Base-by-base conservation (phyloP, 2,888 invertebrate species). In the Poecilobothrus nobilitatus region DNA sequence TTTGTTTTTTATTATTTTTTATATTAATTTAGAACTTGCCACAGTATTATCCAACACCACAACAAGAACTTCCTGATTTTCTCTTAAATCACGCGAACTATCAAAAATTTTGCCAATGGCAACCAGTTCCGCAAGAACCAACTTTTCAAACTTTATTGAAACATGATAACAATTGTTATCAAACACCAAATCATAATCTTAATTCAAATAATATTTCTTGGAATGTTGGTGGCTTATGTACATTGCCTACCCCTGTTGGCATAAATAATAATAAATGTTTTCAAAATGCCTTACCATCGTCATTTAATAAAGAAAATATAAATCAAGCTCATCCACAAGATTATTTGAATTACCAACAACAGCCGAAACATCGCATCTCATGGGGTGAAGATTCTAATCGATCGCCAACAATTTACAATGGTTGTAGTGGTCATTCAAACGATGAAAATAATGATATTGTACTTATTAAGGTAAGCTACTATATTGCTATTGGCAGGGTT, bases 391-490 rank as follows among this genome's bases (percentile, higher is more conserved):
- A 81, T 74, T 78, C 81, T 7, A 79, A 79, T 53, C 15, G 65
- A 65, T 20, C 7, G 18, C 68, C 68, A 64, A 66, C 64, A 33
- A 62, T 68, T 15, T 66, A 62, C 67, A 66, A 63, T 53, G 66
- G 69, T 12, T 61, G 22, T 63, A 66, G 33, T 67, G 63, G 61
- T 68, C 44, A 71, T 63, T 68, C 66, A 70, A 81, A 79, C 76
- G 79, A 81, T 70, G 81, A 80, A 74, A 80, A 78, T 72, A 81
- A 82, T 75, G 82, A 82, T 76, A 77, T 81, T 75, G 82, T 81
- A 72, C 76, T 81, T 74, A 81, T 81, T 70, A 82, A 81, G 82
- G 82, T 81, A 76, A 76, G 73, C 68, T 27, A 27, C 27, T 27
- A 5, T 27, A 27, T 27, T 41, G 2, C 18, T 68, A 5, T 22